Evolutionary conservation across 2,797 vertebrate species (phyloP).

Genomic region (Notoglanidium macrostoma): DNA sequence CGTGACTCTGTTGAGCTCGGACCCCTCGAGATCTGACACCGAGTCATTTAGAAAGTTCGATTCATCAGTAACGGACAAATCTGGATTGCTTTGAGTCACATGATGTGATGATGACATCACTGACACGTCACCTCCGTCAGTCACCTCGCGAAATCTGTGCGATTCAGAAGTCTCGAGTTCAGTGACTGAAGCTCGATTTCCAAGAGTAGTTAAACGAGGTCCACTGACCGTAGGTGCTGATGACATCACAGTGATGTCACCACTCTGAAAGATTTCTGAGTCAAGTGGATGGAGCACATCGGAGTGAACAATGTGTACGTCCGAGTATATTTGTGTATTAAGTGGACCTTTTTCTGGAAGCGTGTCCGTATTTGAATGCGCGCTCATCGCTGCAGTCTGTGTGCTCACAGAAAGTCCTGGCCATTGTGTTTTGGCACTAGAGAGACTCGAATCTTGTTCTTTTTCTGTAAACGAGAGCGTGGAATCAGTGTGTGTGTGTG

Average conservation of each 20-base stretch:
- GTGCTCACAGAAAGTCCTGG: too few relatives aligned
- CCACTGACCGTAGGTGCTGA: constrained; percentile 2
- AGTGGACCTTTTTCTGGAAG: neutral
- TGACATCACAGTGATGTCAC: constrained; percentile 11
- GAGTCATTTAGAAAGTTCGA: neutral
- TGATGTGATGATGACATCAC: neutral
- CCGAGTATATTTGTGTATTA: neutral
- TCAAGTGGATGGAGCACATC: neutral
- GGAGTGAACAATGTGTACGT: neutral
- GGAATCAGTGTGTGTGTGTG: constrained; percentile 27
- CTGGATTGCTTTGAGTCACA: neutral
- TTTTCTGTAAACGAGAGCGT: constrained; percentile 24
- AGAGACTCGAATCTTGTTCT: neutral
- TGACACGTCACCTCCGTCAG: neutral
- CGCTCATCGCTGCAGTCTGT: too few relatives aligned
- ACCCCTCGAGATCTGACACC: neutral
- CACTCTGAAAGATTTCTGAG: neutral
- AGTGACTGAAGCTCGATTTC: neutral
- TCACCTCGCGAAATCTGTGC: neutral
- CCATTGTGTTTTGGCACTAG: neutral
- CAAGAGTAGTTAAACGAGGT: neutral
- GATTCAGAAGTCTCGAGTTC: neutral
- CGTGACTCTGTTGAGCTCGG: neutral
- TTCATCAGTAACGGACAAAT: neutral
- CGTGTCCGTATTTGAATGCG: neutral